Conservation (phyloP, 1,140 invertebrate genomes). For the Euwallacea similis region DNA sequence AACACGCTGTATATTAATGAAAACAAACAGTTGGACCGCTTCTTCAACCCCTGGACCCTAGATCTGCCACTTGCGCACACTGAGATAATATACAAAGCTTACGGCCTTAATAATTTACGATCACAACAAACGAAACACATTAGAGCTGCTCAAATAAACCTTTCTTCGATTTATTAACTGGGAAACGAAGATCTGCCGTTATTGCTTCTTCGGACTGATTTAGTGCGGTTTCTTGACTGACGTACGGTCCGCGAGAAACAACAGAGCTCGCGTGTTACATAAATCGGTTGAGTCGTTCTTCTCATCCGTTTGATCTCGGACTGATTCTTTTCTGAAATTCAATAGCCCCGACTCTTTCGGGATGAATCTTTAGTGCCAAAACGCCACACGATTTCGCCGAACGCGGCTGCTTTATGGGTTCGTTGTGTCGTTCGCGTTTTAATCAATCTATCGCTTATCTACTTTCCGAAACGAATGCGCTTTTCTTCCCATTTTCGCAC, state of each 20-base stretch:
- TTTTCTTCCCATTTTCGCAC: too few relatives aligned
- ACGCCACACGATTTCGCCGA: constrained; percentile 34
- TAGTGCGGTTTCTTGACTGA: constrained; percentile 33
- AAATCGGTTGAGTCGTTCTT: constrained; percentile 13
- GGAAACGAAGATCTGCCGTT: constrained; percentile 31
- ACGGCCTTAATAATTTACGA: constrained; percentile 18
- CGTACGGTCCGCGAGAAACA: constrained; percentile 33
- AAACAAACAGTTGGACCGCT: too few relatives aligned
- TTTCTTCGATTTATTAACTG: constrained; percentile 27
- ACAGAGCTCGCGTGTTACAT: constrained; percentile 36
- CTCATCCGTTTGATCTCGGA: constrained; percentile 30
- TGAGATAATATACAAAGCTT: too few relatives aligned
- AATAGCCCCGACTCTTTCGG: constrained; percentile 29
- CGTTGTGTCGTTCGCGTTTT: too few relatives aligned
- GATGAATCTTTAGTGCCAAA: constrained; percentile 36
- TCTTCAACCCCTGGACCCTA: too few relatives aligned
- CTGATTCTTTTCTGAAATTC: constrained; percentile 24
- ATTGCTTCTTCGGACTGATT: constrained; percentile 29
- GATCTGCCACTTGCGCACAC: too few relatives aligned
- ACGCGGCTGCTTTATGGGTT: constrained; percentile 29
- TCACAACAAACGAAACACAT: constrained; percentile 29
- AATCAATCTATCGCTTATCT: too few relatives aligned
- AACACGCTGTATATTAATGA: too few relatives aligned
- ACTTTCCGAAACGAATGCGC: too few relatives aligned
- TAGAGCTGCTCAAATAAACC: constrained; percentile 35